Conservation (phyloP, 2,113 vertebrate species). For the Helogale parvula region DNA sequence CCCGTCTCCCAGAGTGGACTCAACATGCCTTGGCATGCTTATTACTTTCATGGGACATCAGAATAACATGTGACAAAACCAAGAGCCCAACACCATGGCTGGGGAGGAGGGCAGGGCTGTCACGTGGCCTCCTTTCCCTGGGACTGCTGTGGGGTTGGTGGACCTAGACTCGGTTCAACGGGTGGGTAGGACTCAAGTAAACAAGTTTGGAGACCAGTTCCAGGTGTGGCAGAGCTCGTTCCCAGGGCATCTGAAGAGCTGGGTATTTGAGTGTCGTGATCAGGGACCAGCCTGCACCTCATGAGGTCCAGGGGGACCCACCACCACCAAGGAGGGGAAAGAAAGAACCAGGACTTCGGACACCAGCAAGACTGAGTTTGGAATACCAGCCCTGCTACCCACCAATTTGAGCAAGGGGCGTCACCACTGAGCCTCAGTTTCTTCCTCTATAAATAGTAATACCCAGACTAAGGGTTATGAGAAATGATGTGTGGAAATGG, state of each 20-base stretch:
- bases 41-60: conserved; percentile 14
- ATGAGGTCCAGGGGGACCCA: neutral
- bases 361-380: too few species aligned
- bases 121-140: neutral
- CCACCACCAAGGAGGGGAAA: neutral
- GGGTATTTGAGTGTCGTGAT: neutral
- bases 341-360: neutral
- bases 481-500: neutral
- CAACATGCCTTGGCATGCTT: conserved; percentile 38
- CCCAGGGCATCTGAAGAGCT: neutral
- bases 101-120: neutral
- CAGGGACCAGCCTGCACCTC: neutral
- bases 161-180: neutral
- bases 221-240: neutral
- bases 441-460: neutral
- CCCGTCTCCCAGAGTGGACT: neutral
- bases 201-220: neutral
- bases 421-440: neutral
- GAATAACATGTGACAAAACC: conserved; percentile 42
- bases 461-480: neutral
- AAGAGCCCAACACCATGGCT: neutral
- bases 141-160: neutral
- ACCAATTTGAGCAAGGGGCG: neutral
- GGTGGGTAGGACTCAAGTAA: neutral
- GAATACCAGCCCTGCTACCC: neutral